Conservation (phyloP, 2,113 vertebrate species). For the Nesogale talazaci region DNA sequence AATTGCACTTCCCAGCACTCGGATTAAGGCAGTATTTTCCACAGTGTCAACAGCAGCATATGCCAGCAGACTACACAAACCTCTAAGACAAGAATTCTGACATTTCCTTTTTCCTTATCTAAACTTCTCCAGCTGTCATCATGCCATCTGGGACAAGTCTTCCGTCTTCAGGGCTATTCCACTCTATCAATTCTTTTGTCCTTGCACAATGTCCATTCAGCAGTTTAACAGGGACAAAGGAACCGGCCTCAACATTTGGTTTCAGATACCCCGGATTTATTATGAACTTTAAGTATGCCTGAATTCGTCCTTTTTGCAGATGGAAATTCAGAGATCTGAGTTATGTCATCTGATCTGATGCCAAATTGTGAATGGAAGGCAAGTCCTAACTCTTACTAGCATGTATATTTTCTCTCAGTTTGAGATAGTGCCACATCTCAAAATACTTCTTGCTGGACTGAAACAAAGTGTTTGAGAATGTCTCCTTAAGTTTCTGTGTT, state of each 20-base stretch:
- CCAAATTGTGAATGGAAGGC: background rate
- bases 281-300: slow-evolving; percentile 19
- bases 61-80: background rate
- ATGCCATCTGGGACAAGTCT: slow-evolving; percentile 43
- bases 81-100: slow-evolving; percentile 64
- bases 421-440: background rate
- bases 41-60: slow-evolving; percentile 22
- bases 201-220: slow-evolving; percentile 67
- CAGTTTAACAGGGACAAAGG: slow-evolving; percentile 56
- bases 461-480: background rate
- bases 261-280: slow-evolving; percentile 52
- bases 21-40: slow-evolving; percentile 41
- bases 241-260: slow-evolving; percentile 65
- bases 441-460: background rate
- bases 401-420: background rate
- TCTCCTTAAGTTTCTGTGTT: background rate
- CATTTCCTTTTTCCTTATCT: slow-evolving; percentile 76
- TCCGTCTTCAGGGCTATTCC: background rate
- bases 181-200: slow-evolving; percentile 45
- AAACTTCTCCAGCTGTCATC: slow-evolving; percentile 65
- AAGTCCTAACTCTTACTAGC: background rate
- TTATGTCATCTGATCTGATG: slow-evolving; percentile 2
- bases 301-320: background rate
- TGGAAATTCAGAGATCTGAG: background rate
- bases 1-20: slow-evolving; percentile 40